These are phyloP conservation scores for Cataglyphis cursor DNA, from an alignment of 2,888 invertebrate genomes.

Conservation along the genomic window DNA sequence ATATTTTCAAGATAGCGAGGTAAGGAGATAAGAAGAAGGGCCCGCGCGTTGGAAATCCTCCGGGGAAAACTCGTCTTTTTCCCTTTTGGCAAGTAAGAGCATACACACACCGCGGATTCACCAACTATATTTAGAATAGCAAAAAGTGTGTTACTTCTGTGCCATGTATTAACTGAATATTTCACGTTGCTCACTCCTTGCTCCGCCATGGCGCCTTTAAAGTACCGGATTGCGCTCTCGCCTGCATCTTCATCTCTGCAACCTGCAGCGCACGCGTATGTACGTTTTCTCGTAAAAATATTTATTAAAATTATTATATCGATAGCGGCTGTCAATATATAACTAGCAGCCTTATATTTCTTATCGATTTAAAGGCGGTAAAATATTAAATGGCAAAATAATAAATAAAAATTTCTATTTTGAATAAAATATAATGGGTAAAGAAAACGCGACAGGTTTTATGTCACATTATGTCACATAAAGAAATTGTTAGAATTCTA, in stretches of 20 bases:
- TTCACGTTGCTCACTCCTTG: conserved; percentile 55
- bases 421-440: neutral
- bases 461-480: neutral
- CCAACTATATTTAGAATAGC: conserved; percentile 61
- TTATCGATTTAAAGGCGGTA: neutral
- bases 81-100: conserved; percentile 73
- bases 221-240: conserved; percentile 50
- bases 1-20: conserved; percentile 65
- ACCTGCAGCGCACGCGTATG: neutral
- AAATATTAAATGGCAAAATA: neutral
- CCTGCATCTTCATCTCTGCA: conserved; percentile 30
- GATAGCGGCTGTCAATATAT: conserved; percentile 9
- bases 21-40: conserved; percentile 66
- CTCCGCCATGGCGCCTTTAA: conserved; percentile 47
- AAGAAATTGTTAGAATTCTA: neutral
- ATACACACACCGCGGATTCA: conserved; percentile 50
- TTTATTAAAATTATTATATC: conserved; percentile 30
- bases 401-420: neutral
- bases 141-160: conserved; percentile 66
- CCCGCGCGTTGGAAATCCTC: conserved; percentile 52
- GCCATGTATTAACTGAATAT: conserved; percentile 56
- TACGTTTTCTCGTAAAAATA: conserved; percentile 31
- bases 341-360: neutral
- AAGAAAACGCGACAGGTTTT: neutral
- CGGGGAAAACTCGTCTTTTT: conserved; percentile 62